A percentile compares a stretch with the other conserved stretches of the same genome.
phyloP scores from a whole-genome alignment of 2,797 vertebrate species.

The Taenioides sp. region DNA sequence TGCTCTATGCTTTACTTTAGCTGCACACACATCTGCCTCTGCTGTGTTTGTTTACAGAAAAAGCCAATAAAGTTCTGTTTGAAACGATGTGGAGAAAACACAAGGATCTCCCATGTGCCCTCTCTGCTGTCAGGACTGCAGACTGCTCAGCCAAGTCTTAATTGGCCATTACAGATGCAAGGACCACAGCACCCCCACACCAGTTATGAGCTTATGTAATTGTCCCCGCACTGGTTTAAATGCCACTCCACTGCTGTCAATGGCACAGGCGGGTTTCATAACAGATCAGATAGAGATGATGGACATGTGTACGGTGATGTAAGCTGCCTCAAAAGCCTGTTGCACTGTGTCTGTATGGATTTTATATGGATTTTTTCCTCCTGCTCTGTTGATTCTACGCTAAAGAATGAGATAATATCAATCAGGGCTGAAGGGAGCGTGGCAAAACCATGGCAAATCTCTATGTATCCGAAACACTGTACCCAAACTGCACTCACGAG shows the following conservation, averaged over 20 bases:
- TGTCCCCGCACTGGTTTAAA: slow-evolving; percentile 28
- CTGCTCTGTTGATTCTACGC: neutral
- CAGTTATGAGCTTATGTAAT: slow-evolving; percentile 36
- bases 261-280: slow-evolving; percentile 19
- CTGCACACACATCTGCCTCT: neutral
- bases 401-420: neutral
- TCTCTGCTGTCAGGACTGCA: slow-evolving; percentile 9
- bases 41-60: neutral
- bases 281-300: slow-evolving; percentile 11
- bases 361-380: neutral
- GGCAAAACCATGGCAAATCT: too few species aligned
- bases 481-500: too few species aligned
- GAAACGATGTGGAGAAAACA: slow-evolving; percentile 35
- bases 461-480: too few species aligned
- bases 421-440: too few species aligned
- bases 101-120: slow-evolving; percentile 23
- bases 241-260: slow-evolving; percentile 17
- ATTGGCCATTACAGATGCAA: slow-evolving; percentile 37
- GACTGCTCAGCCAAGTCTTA: neutral
- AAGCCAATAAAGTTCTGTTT: slow-evolving; percentile 27
- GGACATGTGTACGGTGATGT: slow-evolving; percentile 1
- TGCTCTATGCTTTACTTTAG: slow-evolving; percentile 4
- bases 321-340: neutral
- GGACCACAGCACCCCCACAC: slow-evolving; percentile 17
- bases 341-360: neutral